These are phyloP conservation scores for Eristalinus sepulchralis DNA, from an alignment of 2,888 invertebrate species.

Conservation along the genomic window DNA sequence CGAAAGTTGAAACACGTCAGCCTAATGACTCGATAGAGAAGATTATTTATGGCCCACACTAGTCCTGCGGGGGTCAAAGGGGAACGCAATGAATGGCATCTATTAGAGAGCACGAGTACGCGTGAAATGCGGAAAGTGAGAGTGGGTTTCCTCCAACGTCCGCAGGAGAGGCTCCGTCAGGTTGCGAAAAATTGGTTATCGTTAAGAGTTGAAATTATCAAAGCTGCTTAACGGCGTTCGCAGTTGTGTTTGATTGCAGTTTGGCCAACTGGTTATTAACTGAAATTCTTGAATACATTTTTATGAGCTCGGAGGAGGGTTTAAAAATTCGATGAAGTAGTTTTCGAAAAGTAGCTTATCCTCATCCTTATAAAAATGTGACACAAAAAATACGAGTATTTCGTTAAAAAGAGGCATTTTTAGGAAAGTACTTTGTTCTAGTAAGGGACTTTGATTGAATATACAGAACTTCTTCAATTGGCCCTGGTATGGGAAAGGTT, in stretches of 20 bases:
- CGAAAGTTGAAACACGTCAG: conserved; percentile 12
- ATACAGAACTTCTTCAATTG: too few relatives aligned
- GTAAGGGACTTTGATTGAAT: too few relatives aligned
- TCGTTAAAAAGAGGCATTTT: too few relatives aligned
- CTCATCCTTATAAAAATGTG: too few relatives aligned
- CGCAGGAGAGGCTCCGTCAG: neutral
- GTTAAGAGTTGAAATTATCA: neutral
- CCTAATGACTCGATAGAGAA: conserved; percentile 16
- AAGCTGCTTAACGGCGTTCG: neutral
- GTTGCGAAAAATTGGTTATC: neutral
- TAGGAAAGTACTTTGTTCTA: too few relatives aligned
- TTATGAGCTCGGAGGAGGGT: too few relatives aligned
- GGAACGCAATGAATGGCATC: conserved; percentile 1
- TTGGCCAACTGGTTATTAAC: neutral
- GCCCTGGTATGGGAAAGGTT: too few relatives aligned
- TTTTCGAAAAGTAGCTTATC: too few relatives aligned
- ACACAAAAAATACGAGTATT: too few relatives aligned
- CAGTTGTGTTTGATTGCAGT: neutral
- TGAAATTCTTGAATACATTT: too few relatives aligned
- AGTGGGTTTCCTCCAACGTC: neutral
- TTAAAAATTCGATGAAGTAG: too few relatives aligned
- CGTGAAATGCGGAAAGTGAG: conserved; percentile 1
- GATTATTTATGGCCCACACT: conserved; percentile 7
- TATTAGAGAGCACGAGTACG: neutral
- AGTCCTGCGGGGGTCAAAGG: neutral